Percentiles rank a stretch among this genome's conserved stretches.
Evolutionary conservation across 2,888 invertebrate genomes (phyloP).

Genomic region (Molanna angustata): DNA sequence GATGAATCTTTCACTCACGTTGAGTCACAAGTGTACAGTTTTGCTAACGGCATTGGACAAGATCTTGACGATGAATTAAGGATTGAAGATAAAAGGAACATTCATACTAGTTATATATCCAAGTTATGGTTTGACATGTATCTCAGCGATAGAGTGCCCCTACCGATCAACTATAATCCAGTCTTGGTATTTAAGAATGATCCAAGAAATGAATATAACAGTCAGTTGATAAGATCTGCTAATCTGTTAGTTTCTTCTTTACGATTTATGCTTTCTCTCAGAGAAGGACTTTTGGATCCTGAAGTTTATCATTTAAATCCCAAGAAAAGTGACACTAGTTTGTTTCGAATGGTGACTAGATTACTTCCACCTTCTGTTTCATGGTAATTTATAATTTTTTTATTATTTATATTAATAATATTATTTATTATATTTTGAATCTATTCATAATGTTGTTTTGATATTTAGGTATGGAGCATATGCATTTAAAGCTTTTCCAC

Average conservation of each 20-base stretch:
- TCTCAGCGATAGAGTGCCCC: constrained; percentile 75
- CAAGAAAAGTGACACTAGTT: constrained; percentile 77
- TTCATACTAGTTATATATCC: constrained; percentile 92
- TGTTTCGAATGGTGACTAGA: constrained; percentile 72
- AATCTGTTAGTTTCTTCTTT: constrained; percentile 81
- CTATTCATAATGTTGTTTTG: too few relatives aligned
- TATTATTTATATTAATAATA: too few relatives aligned
- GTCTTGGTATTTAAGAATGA: constrained; percentile 82
- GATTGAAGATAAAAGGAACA: constrained; percentile 69
- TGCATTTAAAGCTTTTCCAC: constrained; percentile 85
- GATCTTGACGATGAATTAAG: constrained; percentile 66
- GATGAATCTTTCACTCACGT: constrained; percentile 63
- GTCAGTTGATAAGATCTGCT: constrained; percentile 78
- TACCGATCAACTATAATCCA: constrained; percentile 95
- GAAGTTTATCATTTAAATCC: constrained; percentile 94
- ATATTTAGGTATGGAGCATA: constrained; percentile 67
- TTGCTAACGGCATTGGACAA: constrained; percentile 62
- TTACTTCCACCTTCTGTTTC: constrained; percentile 75
- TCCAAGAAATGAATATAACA: constrained; percentile 66
- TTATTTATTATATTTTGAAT: too few relatives aligned
- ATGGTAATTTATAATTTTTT: constrained; percentile 77
- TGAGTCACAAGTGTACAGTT: constrained; percentile 61
- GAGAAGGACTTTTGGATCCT: constrained; percentile 76
- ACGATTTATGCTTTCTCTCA: constrained; percentile 83
- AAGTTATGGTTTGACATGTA: constrained; percentile 96